A percentile compares a stretch with the other conserved stretches of the same genome.
Evolutionary conservation across 37 sponge, comb jelly and placozoan species (phyloP).

Genomic region (Diacarnus erythraeanus): DNA sequence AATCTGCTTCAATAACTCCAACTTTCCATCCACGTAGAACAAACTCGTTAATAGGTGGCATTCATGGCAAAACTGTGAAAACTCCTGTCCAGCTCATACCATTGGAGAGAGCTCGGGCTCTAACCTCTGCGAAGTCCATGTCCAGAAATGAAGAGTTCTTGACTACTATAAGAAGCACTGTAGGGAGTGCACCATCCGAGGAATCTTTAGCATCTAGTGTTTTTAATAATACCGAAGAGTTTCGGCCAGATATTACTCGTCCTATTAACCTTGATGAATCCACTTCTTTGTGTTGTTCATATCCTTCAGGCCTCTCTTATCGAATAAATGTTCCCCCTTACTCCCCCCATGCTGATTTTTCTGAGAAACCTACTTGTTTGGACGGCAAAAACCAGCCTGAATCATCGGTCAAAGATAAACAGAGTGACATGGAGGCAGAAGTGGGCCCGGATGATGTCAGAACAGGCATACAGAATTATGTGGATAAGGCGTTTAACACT

Average conservation of each 20-base stretch:
- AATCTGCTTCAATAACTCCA: not conserved
- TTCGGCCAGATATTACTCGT: constrained; percentile 19
- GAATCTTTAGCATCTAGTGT: not conserved
- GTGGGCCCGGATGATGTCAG: constrained; percentile 5
- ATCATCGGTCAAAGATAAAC: not conserved
- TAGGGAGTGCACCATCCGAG: not conserved
- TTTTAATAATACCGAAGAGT: not conserved
- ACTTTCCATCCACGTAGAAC: not conserved
- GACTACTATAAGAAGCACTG: not conserved
- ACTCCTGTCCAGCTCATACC: constrained; percentile 47
- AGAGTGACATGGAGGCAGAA: not conserved
- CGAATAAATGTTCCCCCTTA: constrained; percentile 18
- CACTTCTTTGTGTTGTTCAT: constrained; percentile 14
- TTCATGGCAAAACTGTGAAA: constrained; percentile 14
- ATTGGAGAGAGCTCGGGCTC: constrained; percentile 39
- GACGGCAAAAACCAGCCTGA: not conserved
- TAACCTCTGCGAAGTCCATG: not conserved
- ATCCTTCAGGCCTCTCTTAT: constrained; percentile 19
- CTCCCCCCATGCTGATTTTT: constrained; percentile 45
- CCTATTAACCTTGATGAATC: constrained; percentile 45
- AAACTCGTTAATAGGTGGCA: constrained; percentile 25
- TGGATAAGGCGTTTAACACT: constrained; percentile 63
- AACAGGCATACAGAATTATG: constrained; percentile 33
- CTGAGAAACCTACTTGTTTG: not conserved
- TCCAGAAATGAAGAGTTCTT: not conserved